Evolutionary conservation across 2,797 vertebrate species (phyloP), one percentile per base, ranked within the genome.

Genomic region (Sternotherus odoratus): DNA sequence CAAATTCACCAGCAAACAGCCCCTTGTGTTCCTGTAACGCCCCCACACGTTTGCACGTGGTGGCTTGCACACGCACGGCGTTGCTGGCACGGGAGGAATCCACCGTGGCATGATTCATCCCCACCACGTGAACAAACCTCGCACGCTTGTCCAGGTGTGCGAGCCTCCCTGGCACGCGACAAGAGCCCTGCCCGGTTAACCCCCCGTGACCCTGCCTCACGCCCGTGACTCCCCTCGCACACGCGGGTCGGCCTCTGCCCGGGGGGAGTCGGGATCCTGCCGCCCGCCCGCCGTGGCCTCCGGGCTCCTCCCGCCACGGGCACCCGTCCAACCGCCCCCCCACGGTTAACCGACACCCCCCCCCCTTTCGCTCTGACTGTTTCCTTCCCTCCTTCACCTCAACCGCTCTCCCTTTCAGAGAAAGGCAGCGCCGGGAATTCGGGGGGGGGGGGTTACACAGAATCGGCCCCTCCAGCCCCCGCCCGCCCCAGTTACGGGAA

Each of bases 211-310:
- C n/a, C n/a, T n/a, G n/a, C n/a, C n/a, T n/a, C n/a, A n/a, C 28
- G 30, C 56, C 11, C 12, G 56, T 57, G 12, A 30, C 56, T 5
- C 54, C 54, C 56, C 56, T 57, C 30, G 56, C n/a, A 36, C 8
- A 8, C 8, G 5, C 9, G 6, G 15, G 33, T 8, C 16, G n/a
- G n/a, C n/a, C n/a, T n/a, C n/a, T 3, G 15, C 28, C 15, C 11
- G 11, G 54, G 9, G 6, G 8, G 28, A 33, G 60, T 9, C 15
- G 33, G 33, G 16, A n/a, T 63, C 16, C 15, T 8, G 28, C 3
- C 16, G 4, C 12, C 30, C 6, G 13, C n/a, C 17, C 8, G n/a
- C 63, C 17, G 3, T 4, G 15, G 63, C 60, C 60, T 63, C 33
- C 4, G 30, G 17, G n/a, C 17, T 17, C n/a, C 17, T 5, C 63